phyloP scores from a whole-genome alignment of 2,888 invertebrate species.

The Monoplex corrugatus region DNA sequence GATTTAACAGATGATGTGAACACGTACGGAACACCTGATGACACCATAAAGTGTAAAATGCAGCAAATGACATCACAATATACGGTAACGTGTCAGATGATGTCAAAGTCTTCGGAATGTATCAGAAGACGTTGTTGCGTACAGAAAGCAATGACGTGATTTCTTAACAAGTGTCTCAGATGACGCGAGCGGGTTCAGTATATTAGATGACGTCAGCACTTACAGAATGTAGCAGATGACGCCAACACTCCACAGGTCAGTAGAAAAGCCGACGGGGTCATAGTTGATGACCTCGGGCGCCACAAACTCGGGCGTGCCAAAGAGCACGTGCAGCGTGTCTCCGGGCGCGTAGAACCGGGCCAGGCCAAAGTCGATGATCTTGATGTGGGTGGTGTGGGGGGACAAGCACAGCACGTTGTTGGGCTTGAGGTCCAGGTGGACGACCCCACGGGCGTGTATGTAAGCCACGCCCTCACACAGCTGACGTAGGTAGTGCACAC shows the following conservation, averaged over 20 bases:
- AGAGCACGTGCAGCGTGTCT: slow-evolving; percentile 87
- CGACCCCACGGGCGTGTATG: slow-evolving; percentile 95
- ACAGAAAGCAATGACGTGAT: slow-evolving; percentile 81
- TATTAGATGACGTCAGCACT: too few relatives aligned
- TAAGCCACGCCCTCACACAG: slow-evolving; percentile 98
- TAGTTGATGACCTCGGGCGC: slow-evolving; percentile 81
- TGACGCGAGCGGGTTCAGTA: too few relatives aligned
- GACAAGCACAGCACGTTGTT: slow-evolving; percentile 99
- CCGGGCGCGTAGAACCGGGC: slow-evolving; percentile 95
- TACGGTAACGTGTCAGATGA: too few relatives aligned
- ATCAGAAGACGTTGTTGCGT: not conserved
- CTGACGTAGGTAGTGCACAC: slow-evolving; percentile 97
- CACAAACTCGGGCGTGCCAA: slow-evolving; percentile 82
- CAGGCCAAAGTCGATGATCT: slow-evolving; percentile 98
- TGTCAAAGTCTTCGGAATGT: not conserved
- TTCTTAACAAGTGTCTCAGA: slow-evolving; percentile 81
- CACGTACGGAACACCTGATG: too few relatives aligned
- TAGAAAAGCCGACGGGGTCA: slow-evolving; percentile 74
- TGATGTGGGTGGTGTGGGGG: slow-evolving; percentile 95
- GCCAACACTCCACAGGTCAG: slow-evolving; percentile 8
- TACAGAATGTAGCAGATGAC: slow-evolving; percentile 51
- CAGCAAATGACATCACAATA: too few relatives aligned
- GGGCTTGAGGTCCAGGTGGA: slow-evolving; percentile 99
- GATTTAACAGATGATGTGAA: too few relatives aligned
- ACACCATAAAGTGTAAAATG: too few relatives aligned